Evolutionary conservation across 2,888 invertebrate species (phyloP), one percentile per base, ranked within the genome.

Genomic region (Plebejus melissa): DNA sequence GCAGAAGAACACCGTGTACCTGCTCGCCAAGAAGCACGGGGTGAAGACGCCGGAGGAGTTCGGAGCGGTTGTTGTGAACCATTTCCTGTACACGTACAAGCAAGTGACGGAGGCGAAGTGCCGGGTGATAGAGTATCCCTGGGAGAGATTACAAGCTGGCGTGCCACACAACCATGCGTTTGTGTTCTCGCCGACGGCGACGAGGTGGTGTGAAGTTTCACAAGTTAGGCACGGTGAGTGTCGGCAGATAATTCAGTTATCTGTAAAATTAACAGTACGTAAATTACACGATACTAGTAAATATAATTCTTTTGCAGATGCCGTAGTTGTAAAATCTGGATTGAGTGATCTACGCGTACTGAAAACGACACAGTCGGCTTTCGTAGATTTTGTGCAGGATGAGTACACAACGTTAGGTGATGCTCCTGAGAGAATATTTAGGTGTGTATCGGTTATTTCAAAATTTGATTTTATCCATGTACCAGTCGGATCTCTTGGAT

Each of bases 361-460:
- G 78, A 97, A 97, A 87, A 97, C 97, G 0, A 97, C 97, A 0
- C 96, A 97, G 84, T 97, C 97, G 0, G 95, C 96, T 0, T 97
- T 97, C 84, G 95, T 95, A 2, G 96, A 97, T 86, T 97, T 97
- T 83, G 95, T 97, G 36, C 95, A 95, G 84, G 97, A 97, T 83
- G 97, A 96, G 82, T 97, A 95, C 86, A 95, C 97, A 41, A 96
- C 96, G 0, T 89, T 97, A 32, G 95, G 96, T 0, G 97, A 97
- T 87, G 95, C 95, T 65, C 94, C 96, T 70, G 97, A 97, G 85
- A 94, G 97, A 79, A 95, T 97, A 81, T 96, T 96, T 84, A 94
- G 94, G 94, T 88, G 81, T 71, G 71, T 54, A 11, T 41, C 54
- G 16, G 13, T 54, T 54, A 13, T 54, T 16, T 13, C 16, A 16